Evolutionary conservation across 2,113 vertebrate species (phyloP).

Genomic region (Numenius arquata): DNA sequence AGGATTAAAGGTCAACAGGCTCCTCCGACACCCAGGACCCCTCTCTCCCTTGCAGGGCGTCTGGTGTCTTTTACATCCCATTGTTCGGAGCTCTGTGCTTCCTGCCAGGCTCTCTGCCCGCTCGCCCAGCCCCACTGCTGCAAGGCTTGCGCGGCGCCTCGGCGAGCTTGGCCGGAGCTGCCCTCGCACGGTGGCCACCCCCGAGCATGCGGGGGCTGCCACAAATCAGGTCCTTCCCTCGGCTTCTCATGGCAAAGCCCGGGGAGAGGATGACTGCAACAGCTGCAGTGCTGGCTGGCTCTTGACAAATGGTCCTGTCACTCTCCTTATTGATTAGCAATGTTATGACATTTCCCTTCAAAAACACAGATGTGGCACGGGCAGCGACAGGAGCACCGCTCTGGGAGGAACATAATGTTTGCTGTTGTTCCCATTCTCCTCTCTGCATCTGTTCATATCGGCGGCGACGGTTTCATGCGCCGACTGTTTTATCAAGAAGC

Average conservation of each 20-base stretch:
- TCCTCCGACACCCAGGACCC: constrained; percentile 35
- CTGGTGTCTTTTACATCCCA: background rate
- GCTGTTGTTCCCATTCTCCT: constrained; percentile 40
- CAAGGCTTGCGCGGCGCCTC: background rate
- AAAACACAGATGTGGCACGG: constrained; percentile 78
- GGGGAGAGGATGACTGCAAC: constrained; percentile 56
- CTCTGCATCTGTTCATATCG: constrained; percentile 52
- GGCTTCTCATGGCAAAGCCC: constrained; percentile 25
- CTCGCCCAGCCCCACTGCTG: background rate
- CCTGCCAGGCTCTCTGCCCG: background rate
- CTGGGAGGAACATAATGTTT: constrained; percentile 57
- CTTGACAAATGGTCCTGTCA: constrained; percentile 84
- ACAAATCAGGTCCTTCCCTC: background rate
- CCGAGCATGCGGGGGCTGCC: background rate
- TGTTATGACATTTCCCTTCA: constrained; percentile 85
- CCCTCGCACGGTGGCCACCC: background rate
- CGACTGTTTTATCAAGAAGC: constrained; percentile 20
- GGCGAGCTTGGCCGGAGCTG: background rate
- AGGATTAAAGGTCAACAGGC: constrained; percentile 65
- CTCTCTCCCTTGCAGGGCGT: background rate
- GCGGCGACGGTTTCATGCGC: background rate
- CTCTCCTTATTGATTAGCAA: constrained; percentile 81
- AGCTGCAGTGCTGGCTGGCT: constrained; percentile 74
- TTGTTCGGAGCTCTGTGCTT: constrained; percentile 37
- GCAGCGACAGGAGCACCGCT: constrained; percentile 55